A percentile compares a stretch with the other conserved stretches of the same genome.
These are phyloP conservation scores for Benthochromis sp. DNA, from an alignment of 2,113 vertebrate species.

Conservation along the genomic window DNA sequence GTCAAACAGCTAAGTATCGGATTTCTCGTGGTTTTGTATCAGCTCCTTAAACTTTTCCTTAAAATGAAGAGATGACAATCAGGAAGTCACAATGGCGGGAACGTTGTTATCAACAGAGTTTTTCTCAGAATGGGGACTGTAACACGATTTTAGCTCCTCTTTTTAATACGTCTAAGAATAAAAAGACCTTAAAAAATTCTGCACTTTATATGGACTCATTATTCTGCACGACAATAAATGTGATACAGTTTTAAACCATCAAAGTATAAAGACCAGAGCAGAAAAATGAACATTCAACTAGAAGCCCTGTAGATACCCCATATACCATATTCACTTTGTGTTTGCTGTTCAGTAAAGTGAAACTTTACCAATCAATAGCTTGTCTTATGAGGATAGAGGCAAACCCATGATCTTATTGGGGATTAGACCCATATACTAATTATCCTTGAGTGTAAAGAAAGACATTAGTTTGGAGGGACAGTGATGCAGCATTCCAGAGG, in stretches of 20 bases:
- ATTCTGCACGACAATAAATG: not conserved
- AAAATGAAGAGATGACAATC: not conserved
- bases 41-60: not conserved
- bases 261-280: not conserved
- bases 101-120: not conserved
- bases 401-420: not conserved
- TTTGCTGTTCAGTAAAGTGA: not conserved
- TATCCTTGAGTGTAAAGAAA: not conserved
- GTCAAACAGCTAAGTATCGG: not conserved
- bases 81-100: not conserved
- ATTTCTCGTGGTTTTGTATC: not conserved
- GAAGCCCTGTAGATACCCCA: not conserved
- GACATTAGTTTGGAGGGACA: conserved; percentile 28
- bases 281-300: not conserved
- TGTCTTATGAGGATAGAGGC: not conserved
- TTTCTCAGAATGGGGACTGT: not conserved
- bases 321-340: not conserved
- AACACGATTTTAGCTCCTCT: not conserved
- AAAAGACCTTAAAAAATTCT: not conserved
- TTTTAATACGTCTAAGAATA: not conserved
- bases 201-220: not conserved
- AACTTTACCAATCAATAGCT: not conserved
- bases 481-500: conserved; percentile 45
- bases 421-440: not conserved
- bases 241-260: not conserved